Evolutionary conservation across 2,888 invertebrate genomes (phyloP).

Genomic region (Archips xylosteana): DNA sequence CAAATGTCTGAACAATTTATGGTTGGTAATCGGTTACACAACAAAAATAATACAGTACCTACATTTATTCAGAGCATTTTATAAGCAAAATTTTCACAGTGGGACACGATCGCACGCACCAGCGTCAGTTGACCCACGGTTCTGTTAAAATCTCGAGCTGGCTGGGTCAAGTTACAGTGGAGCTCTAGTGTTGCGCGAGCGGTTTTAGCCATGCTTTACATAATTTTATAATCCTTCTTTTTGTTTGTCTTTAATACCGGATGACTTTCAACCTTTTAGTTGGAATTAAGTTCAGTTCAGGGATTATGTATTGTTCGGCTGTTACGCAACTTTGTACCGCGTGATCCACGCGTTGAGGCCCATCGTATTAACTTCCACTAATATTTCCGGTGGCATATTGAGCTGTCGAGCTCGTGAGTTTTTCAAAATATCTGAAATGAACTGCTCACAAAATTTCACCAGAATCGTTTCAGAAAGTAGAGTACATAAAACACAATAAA

Average conservation of each 20-base stretch:
- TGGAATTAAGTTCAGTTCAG: constrained; percentile 20
- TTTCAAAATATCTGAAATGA: no score
- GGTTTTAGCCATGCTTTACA: constrained; percentile 49
- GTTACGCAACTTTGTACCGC: background rate
- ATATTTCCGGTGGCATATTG: no score
- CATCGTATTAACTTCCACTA: background rate
- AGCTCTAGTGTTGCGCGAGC: constrained; percentile 45
- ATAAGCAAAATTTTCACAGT: constrained; percentile 13
- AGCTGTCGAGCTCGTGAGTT: no score
- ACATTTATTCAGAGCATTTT: background rate
- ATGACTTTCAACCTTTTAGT: constrained; percentile 35
- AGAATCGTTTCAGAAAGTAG: no score
- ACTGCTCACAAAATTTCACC: no score
- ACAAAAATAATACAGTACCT: constrained; percentile 11
- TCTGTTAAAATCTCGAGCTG: background rate
- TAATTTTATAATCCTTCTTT: constrained; percentile 45
- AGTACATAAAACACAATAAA: no score
- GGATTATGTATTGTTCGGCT: constrained; percentile 23
- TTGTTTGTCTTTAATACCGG: constrained; percentile 27
- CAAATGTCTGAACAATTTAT: background rate
- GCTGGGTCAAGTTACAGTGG: background rate
- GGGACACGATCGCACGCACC: background rate
- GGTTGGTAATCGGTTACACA: background rate
- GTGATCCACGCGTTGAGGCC: background rate
- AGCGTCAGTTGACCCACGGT: background rate